Conservation (phyloP, 1,140 invertebrate genomes). For the Cecropterus lyciades region DNA sequence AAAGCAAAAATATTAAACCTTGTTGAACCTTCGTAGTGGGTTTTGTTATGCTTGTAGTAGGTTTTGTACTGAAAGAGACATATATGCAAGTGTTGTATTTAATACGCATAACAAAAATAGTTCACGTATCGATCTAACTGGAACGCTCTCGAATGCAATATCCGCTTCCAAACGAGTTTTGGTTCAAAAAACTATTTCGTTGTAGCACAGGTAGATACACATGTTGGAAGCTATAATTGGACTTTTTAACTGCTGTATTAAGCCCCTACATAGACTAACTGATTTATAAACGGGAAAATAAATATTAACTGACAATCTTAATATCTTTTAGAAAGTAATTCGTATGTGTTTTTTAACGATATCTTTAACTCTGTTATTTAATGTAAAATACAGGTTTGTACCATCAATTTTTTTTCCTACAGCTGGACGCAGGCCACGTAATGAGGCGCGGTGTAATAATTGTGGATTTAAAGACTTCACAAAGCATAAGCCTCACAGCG, state of each 20-base stretch:
- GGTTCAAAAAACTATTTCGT: conserved; percentile 74
- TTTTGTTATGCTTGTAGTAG: neutral
- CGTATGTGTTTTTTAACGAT: no score
- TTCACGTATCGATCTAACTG: conserved; percentile 74
- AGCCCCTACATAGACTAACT: neutral
- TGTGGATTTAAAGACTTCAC: no score
- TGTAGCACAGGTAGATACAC: conserved; percentile 39
- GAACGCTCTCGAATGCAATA: conserved; percentile 79
- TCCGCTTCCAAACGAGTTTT: conserved; percentile 82
- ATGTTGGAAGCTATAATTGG: conserved; percentile 43
- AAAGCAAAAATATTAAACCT: conserved; percentile 9
- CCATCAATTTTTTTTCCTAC: no score
- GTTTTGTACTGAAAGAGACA: conserved; percentile 22
- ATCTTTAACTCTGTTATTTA: no score
- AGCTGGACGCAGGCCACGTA: no score
- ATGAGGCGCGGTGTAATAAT: no score
- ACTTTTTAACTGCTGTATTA: conserved; percentile 16
- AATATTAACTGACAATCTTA: no score
- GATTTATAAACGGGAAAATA: neutral
- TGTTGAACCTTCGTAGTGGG: conserved; percentile 11
- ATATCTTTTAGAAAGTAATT: no score
- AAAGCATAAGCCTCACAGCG: no score
- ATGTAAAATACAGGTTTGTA: no score
- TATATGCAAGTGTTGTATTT: conserved; percentile 21
- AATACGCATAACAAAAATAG: conserved; percentile 38